These are phyloP conservation scores for Patella caerulea DNA, from an alignment of 2,888 invertebrate species.

Conservation along the genomic window DNA sequence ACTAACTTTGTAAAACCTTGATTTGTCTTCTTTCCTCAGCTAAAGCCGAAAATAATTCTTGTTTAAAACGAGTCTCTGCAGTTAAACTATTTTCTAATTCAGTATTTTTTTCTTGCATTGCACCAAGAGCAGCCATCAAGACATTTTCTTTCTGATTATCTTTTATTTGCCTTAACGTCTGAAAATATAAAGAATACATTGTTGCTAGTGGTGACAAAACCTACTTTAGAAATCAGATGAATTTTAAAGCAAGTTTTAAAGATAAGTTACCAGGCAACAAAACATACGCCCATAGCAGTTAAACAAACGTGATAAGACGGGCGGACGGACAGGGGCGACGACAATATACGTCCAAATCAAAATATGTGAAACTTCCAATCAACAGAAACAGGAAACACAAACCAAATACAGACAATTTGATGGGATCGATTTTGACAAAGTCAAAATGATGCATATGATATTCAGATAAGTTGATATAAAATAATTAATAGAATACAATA, in stretches of 20 bases:
- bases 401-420: no score
- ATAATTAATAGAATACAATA: no score
- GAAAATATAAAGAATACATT: constrained; percentile 34
- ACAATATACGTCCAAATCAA: no score
- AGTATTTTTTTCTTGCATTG: constrained; percentile 90
- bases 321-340: no score
- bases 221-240: neutral
- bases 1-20: constrained; percentile 68
- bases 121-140: constrained; percentile 83
- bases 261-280: no score
- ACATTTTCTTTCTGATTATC: constrained; percentile 77
- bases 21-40: constrained; percentile 85
- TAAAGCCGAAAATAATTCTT: constrained; percentile 96
- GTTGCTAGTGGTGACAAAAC: neutral
- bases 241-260: no score
- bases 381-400: no score
- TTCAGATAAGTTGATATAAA: no score
- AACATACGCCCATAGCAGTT: no score
- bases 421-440: no score
- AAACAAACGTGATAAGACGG: neutral
- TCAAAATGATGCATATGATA: no score
- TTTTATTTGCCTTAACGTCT: constrained; percentile 76
- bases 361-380: no score
- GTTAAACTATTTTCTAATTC: constrained; percentile 94
- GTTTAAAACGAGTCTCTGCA: constrained; percentile 96